phyloP scores from a whole-genome alignment of 1,140 invertebrate genomes.

The Zelostemma sp. region DNA sequence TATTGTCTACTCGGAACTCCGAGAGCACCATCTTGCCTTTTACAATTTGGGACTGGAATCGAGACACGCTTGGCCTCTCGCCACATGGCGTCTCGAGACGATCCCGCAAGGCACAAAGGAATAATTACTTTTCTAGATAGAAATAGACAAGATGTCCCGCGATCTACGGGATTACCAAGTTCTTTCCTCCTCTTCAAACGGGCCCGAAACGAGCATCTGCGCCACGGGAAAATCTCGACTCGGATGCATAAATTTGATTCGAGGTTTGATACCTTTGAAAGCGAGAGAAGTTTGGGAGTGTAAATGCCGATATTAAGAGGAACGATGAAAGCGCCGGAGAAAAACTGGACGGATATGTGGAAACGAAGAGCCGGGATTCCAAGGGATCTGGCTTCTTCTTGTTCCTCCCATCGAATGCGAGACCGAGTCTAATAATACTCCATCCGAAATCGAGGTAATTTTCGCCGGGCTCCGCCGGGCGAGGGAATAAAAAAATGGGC shows the following conservation, averaged over 20 bases:
- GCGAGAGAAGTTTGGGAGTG: conserved; percentile 15
- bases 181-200: conserved; percentile 20
- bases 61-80: conserved; percentile 27
- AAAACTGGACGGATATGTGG: neutral
- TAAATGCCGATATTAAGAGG: conserved; percentile 41
- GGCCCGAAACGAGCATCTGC: conserved; percentile 11
- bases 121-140: conserved; percentile 58
- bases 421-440: conserved; percentile 36
- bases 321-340: conserved; percentile 25
- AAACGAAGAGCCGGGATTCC: neutral
- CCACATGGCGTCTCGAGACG: conserved; percentile 51
- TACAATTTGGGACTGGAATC: conserved; percentile 42
- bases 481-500: conserved; percentile 65
- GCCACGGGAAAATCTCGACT: conserved; percentile 3
- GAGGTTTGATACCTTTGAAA: conserved; percentile 20
- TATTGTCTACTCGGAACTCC: neutral
- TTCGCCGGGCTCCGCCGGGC: neutral
- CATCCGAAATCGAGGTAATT: conserved; percentile 4
- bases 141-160: conserved; percentile 11
- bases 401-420: conserved; percentile 7
- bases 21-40: conserved; percentile 45
- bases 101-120: conserved; percentile 53
- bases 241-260: conserved; percentile 38
- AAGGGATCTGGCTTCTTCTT: neutral
- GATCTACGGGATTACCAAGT: conserved; percentile 16